Base-by-base conservation (phyloP, 2,113 vertebrate species). In the Lates calcarifer region DNA sequence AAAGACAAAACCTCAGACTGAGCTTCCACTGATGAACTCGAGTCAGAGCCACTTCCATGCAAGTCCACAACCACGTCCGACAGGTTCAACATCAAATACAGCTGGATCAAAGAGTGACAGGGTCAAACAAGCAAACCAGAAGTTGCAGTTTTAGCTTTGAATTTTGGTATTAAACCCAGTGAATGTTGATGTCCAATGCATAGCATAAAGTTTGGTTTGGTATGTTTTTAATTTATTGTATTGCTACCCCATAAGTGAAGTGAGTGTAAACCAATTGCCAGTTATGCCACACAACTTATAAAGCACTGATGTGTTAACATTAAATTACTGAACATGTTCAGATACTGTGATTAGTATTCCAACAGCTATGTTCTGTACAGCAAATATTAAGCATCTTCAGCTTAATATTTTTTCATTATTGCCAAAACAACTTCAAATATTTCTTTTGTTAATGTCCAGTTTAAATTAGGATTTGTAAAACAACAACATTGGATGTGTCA, bases 131-230 rank as follows among this genome's bases (percentile, higher is more conserved):
- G 72, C 73, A 80, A 83, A 79, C 58, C 33, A 66, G 37, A 69
- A 75, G 61, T 74, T 79, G 63, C 74, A 62, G 68, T 82, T 86
- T 84, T 65, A 71, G 39, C 64, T 85, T 83, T 73, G 62, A 89
- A 86, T 78, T 86, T 89, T 83, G 63, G 84, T 51, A 1, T 67
- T 78, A 74, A 78, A 85, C 77, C 87, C 64, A 83, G 83, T 51
- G 67, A 85, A 86, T 85, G 86, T 81, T 68, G 35, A 90, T 77
- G 78, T 82, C 89, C 64, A 83, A 91, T 90, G 92, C 92, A 93
- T 94, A 91, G 92, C 75, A 74, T 73, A 91, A 88, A 91, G 87
- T 91, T 89, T 73, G 64, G 77, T 93, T 92, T 94, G 92, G 92
- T 91, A 81, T 85, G 82, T 72, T 78, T 83, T 56, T 51, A 45